These are phyloP conservation scores for Cavia aperea DNA, from an alignment of 2,113 vertebrate genomes.

Conservation along the genomic window DNA sequence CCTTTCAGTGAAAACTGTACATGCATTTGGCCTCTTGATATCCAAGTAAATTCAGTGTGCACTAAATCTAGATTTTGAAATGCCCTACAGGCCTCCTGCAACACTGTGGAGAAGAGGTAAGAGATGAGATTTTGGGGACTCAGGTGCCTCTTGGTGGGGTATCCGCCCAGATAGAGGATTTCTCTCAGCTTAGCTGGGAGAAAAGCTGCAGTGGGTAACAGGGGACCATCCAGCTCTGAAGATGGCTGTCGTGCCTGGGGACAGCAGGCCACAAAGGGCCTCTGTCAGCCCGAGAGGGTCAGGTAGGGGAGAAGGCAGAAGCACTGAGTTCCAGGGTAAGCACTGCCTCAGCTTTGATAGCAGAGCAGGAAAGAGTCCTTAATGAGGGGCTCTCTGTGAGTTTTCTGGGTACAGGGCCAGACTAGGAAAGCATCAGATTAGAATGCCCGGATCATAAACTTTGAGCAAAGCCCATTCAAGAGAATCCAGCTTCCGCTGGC, in stretches of 20 bases:
- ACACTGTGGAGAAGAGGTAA: not conserved
- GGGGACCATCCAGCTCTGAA: not conserved
- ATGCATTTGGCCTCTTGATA: slow-evolving; percentile 29
- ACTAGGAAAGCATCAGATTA: slow-evolving; percentile 17
- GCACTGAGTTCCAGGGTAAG: not conserved
- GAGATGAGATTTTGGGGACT: slow-evolving; percentile 35
- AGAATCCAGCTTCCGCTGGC: not conserved
- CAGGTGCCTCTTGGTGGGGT: not conserved
- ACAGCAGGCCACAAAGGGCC: not conserved
- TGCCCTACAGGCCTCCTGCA: not conserved
- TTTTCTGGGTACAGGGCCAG: not conserved
- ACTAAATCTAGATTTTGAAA: not conserved
- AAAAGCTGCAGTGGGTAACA: not conserved
- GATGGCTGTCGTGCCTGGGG: rapidly evolving
- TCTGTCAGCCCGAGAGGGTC: slow-evolving; percentile 41
- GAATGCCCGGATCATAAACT: slow-evolving; percentile 38
- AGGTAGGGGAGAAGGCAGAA: not conserved
- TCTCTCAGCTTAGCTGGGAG: slow-evolving; percentile 48
- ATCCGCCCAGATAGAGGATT: slow-evolving; percentile 34
- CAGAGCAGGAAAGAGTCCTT: not conserved
- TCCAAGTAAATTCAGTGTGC: slow-evolving; percentile 31
- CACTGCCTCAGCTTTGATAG: not conserved
- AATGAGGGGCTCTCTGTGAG: not conserved
- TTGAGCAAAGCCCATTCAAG: slow-evolving; percentile 25
- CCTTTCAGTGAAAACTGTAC: slow-evolving; percentile 54